Conservation (phyloP, 2,888 invertebrate species). For the Drepana falcataria region DNA sequence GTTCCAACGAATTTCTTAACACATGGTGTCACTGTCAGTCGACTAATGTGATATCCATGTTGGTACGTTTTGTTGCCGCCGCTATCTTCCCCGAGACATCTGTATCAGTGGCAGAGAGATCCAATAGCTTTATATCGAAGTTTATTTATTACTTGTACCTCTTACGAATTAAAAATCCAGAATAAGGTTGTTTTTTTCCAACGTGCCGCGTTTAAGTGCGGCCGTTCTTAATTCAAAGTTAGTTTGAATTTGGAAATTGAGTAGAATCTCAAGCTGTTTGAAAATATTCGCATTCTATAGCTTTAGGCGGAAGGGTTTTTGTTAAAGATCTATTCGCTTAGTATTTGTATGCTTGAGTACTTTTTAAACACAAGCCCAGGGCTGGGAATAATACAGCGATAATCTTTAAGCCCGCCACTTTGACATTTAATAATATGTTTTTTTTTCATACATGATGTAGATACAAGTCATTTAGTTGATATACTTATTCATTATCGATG, state of each 20-base stretch:
- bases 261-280: background rate
- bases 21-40: slow-evolving; percentile 32
- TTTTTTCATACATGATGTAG: no score
- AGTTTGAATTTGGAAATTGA: background rate
- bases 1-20: slow-evolving; percentile 2
- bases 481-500: no score
- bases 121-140: slow-evolving; percentile 67
- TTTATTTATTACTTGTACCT: slow-evolving; percentile 66
- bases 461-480: no score
- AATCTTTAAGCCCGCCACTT: no score
- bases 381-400: no score
- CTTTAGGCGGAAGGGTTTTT: no score
- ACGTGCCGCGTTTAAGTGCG: background rate
- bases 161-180: slow-evolving; percentile 50
- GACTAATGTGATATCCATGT: slow-evolving; percentile 76
- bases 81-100: slow-evolving; percentile 69
- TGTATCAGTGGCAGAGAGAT: slow-evolving; percentile 70
- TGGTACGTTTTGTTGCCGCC: slow-evolving; percentile 60
- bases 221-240: background rate
- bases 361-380: no score
- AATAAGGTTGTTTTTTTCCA: slow-evolving; percentile 40
- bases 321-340: no score
- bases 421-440: no score
- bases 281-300: no score
- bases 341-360: no score